Evolutionary conservation across 2,797 vertebrate genomes (phyloP), one percentile per base, ranked within the genome.

Genomic region (Danio kyathit): DNA sequence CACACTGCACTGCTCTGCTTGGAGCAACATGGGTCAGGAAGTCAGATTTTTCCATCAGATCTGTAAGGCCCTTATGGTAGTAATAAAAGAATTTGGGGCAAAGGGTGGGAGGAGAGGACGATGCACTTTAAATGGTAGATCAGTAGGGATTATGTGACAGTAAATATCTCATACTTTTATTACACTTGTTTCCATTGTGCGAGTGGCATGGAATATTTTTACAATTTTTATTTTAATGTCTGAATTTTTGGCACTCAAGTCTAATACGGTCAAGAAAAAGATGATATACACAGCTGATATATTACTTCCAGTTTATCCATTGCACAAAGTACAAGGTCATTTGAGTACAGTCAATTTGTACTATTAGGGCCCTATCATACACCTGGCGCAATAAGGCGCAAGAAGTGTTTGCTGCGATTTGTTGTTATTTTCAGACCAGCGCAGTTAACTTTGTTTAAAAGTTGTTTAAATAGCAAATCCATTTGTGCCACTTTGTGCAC

Each of bases 1-100:
- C 86, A 87, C 79, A 89, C 56, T 87, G 83, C 49, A 74, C 64
- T 76, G 67, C 63, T 77, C 19, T 19, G 74, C 63, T 49, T 46
- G 29, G 75, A 79, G 73, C 59, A 63, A 66, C 56, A 51, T 12
- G 11, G 76, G 85, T 86, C 85, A 83, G 70, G 69, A 82, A 82
- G 83, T 87, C 85, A 82, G 66, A n/a, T 43, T 85, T 89, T 88
- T 88, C 88, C 85, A 70, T 87, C 82, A 76, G 74, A 81, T 78
- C 74, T 61, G 52, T 64, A 67, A 71, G 69, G 69, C 63, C 63
- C 46, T 38, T n/a, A 74, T 67, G 17, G 46, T 66, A 43, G 29
- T 51, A 57, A 54, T n/a, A 40, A 43, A 63, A 71, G 19, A 51
- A 29, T 46, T 41, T 64, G 29, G 75, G 63, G 46, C 41, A 38